Evolutionary conservation across 2,888 invertebrate species (phyloP).

Genomic region (Anagyrus pseudococci): DNA sequence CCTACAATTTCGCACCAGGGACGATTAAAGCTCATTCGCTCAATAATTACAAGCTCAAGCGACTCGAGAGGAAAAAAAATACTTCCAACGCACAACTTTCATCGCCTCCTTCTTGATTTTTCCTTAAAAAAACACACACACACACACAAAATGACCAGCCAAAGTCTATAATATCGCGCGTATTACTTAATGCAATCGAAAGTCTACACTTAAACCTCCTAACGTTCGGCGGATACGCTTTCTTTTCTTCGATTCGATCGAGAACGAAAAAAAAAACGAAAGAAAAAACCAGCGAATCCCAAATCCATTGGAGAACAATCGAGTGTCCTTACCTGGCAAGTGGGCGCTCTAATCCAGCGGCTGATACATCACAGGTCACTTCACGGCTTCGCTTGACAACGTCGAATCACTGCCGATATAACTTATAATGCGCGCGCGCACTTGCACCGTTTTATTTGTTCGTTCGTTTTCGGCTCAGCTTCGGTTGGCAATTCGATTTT

Average conservation of each 20-base stretch:
- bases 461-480: neutral
- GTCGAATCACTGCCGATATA: constrained; percentile 7
- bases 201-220: constrained; percentile 3
- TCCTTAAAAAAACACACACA: neutral
- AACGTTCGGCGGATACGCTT: constrained; percentile 5
- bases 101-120: neutral
- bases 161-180: neutral
- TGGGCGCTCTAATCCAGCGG: constrained; percentile 23
- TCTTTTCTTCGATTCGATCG: constrained; percentile 3
- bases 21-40: too few species aligned
- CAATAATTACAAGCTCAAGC: too few species aligned
- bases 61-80: too few species aligned
- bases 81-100: constrained; percentile 13
- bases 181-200: constrained; percentile 26
- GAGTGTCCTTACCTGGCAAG: constrained; percentile 18
- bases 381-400: constrained; percentile 4
- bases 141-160: too few species aligned
- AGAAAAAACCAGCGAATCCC: neutral
- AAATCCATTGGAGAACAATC: too few species aligned
- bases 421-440: neutral
- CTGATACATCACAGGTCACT: constrained; percentile 31
- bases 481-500: neutral
- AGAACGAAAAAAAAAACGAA: constrained; percentile 6
- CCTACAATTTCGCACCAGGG: too few species aligned
- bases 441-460: constrained; percentile 2